phyloP scores from a whole-genome alignment of 2,888 invertebrate species.

The Osedax fenrisi region DNA sequence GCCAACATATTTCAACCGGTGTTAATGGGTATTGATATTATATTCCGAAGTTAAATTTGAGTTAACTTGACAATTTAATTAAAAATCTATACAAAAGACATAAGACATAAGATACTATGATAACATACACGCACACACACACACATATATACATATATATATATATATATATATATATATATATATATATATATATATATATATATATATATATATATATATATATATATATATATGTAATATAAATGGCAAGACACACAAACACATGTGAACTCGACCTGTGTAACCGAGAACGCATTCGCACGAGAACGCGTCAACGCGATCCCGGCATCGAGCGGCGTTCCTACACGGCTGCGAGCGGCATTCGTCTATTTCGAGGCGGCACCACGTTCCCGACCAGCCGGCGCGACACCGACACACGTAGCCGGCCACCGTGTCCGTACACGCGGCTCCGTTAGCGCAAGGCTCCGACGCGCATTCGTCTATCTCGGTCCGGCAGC shows the following conservation, averaged over 20 bases:
- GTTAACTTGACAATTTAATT: too few relatives aligned
- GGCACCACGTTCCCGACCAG: constrained; percentile 15
- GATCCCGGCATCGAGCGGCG: constrained; percentile 20
- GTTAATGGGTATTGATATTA: too few relatives aligned
- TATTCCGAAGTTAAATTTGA: too few relatives aligned
- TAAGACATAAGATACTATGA: too few relatives aligned
- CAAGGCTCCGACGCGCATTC: constrained; percentile 39
- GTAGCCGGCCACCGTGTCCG: constrained; percentile 31
- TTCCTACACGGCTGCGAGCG: constrained; percentile 29
- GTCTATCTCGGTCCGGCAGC: constrained; percentile 33
- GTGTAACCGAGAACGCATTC: constrained; percentile 31
- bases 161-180: too few relatives aligned
- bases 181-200: too few relatives aligned
- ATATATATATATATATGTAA: too few relatives aligned
- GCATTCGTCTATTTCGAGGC: constrained; percentile 16
- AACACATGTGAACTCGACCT: constrained; percentile 36
- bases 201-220: too few relatives aligned
- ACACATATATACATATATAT: too few relatives aligned
- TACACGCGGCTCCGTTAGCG: constrained; percentile 38
- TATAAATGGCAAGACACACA: constrained; percentile 38
- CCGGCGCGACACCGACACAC: constrained; percentile 32
- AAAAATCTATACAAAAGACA: too few relatives aligned
- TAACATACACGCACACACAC: too few relatives aligned
- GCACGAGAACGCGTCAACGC: constrained; percentile 22
- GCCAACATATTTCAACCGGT: too few relatives aligned